phyloP scores from a whole-genome alignment of 2,888 invertebrate species.

The Heliconius ismenius region DNA sequence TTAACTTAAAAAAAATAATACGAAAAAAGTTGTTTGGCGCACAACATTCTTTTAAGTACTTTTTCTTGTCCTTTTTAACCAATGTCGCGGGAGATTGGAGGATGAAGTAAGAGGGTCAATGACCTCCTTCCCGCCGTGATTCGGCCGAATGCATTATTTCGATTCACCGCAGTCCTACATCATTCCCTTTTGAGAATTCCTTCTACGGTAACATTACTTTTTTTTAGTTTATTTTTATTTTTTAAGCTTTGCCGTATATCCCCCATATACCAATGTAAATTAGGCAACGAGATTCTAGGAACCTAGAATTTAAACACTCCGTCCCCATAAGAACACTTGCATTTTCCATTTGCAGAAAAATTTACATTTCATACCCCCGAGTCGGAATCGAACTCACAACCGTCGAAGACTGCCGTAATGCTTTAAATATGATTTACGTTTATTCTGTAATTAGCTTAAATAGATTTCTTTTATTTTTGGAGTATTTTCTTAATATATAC shows the following conservation, averaged over 20 bases:
- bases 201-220: slow-evolving; percentile 65
- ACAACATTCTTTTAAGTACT: slow-evolving; percentile 38
- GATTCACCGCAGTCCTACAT: slow-evolving; percentile 69
- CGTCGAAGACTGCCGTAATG: too few relatives aligned
- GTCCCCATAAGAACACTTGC: too few relatives aligned
- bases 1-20: slow-evolving; percentile 10
- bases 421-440: too few relatives aligned
- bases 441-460: too few relatives aligned
- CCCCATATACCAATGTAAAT: too few relatives aligned
- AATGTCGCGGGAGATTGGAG: slow-evolving; percentile 50
- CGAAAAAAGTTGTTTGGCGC: slow-evolving; percentile 14
- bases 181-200: slow-evolving; percentile 74
- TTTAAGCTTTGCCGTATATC: slow-evolving; percentile 46
- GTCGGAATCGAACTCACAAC: too few relatives aligned
- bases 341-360: too few relatives aligned
- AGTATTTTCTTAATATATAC: too few relatives aligned
- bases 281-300: too few relatives aligned
- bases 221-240: slow-evolving; percentile 63
- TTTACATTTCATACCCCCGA: too few relatives aligned
- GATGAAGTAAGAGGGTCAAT: slow-evolving; percentile 65
- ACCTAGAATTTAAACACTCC: too few relatives aligned
- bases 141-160: slow-evolving; percentile 74
- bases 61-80: slow-evolving; percentile 57
- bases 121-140: slow-evolving; percentile 66
- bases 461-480: too few relatives aligned